Conservation (phyloP, 2,113 vertebrate species). For the Motacilla alba region DNA sequence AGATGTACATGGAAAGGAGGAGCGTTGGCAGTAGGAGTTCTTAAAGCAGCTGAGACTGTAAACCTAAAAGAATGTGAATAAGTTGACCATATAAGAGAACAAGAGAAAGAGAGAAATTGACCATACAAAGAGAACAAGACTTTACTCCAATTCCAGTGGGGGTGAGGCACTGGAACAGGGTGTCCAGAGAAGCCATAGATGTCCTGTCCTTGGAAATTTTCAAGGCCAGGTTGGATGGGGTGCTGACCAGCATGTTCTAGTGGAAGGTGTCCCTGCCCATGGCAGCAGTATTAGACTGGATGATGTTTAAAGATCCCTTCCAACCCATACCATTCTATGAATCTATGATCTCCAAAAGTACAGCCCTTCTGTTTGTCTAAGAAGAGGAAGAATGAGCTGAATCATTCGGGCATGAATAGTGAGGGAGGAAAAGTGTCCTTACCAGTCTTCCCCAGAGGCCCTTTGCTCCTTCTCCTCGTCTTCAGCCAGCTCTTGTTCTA, state of each 20-base stretch:
- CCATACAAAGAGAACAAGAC: not conserved
- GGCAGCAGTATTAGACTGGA: not conserved
- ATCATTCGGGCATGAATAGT: not conserved
- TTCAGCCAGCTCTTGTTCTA: constrained; percentile 79
- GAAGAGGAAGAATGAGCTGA: not conserved
- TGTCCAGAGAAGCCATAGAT: not conserved
- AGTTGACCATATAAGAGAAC: too few species aligned
- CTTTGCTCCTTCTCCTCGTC: constrained; percentile 64
- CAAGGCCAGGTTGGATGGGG: not conserved
- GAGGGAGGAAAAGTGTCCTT: not conserved
- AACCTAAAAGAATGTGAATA: not conserved
- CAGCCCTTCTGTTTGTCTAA: not conserved
- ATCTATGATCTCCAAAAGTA: not conserved
- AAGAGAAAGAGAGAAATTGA: not conserved
- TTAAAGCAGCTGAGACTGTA: not conserved
- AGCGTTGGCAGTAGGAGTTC: not conserved
- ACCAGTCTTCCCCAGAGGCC: constrained; percentile 73
- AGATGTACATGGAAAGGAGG: not conserved
- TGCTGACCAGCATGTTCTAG: not conserved
- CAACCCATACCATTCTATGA: not conserved
- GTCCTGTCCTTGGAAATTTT: not conserved
- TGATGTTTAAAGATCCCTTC: not conserved
- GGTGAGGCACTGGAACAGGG: not conserved
- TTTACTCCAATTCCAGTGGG: not conserved
- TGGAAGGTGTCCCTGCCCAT: not conserved